Evolutionary conservation across 2,888 invertebrate genomes (phyloP), one percentile per base, ranked within the genome.

Genomic region (Geotrupes spiniger): DNA sequence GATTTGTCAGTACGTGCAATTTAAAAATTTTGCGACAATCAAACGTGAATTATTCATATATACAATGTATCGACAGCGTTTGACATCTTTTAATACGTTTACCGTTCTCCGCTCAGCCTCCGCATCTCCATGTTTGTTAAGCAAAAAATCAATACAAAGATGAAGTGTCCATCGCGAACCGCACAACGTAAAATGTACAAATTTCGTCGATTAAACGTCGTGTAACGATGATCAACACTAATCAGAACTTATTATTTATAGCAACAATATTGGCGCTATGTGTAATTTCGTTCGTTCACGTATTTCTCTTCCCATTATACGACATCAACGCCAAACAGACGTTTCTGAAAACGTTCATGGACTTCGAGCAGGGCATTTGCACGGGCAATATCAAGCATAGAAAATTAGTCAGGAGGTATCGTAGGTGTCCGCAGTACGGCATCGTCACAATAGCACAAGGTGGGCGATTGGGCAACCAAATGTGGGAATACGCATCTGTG

Each of bases 251-350:
- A 65, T 74, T 80, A 64, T 78, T 79, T 63, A 75, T 78, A 63
- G 79, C 78, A 52, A 78, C 78, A 60, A 72, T 79, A 55, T 74
- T 80, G 57, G 79, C 80, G 49, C 68, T 79, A 62, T 76, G 77
- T 65, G 78, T 80, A 58, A 78, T 80, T 60, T 75, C 78, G 53
- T 76, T 78, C 63, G 78, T 80, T 62, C 80, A 80, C 68, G 72
- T 80, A 58, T 80, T 80, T 71, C 70, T 80, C 44, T 80, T 80
- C 67, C 80, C 80, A 42, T 70, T 80, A 67, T 79, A 80, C 68
- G 73, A 72, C 40, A 62, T 69, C 21, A 59, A 62, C 46, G 60
- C 65, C 36, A 71, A 70, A 51, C 73, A 74, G 52, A 71, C 68
- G 39, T 67, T 71, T 42, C 68, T 72, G 41, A 73, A 72, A 49